Conservation (phyloP, 2,888 invertebrate species). For the Linnaemya vulpina region DNA sequence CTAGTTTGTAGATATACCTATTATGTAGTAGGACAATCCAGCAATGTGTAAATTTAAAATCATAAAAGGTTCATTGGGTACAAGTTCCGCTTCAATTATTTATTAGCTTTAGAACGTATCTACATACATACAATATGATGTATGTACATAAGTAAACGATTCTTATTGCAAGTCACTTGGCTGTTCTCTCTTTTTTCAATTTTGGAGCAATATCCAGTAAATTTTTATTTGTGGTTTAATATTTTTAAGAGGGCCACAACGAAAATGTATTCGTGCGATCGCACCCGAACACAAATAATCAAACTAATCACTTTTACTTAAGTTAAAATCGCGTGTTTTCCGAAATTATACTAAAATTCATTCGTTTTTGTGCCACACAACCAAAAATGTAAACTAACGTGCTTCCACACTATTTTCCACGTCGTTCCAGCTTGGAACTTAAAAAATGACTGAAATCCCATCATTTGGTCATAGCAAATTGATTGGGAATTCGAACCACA, state of each 20-base stretch:
- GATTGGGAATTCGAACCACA: conserved; percentile 57
- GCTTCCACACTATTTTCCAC: conserved; percentile 60
- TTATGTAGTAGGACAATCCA: conserved; percentile 14
- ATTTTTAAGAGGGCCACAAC: conserved; percentile 41
- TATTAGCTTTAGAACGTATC: not conserved
- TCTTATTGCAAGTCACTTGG: conserved; percentile 2
- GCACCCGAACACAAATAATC: conserved; percentile 46
- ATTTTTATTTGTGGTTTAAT: conserved; percentile 14
- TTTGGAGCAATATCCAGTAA: conserved; percentile 37
- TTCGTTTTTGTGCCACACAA: conserved; percentile 17
- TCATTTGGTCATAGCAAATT: conserved; percentile 31
- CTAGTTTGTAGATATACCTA: conserved; percentile 26
- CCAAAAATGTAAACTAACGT: not conserved
- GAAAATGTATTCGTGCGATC: conserved; percentile 54
- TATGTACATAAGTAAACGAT: not conserved
- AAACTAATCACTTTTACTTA: conserved; percentile 65
- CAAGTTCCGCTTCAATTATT: conserved; percentile 17
- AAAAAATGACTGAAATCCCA: conserved; percentile 75
- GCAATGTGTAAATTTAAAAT: conserved; percentile 21
- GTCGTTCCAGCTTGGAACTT: conserved; percentile 75
- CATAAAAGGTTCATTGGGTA: conserved; percentile 38
- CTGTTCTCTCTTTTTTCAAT: conserved; percentile 12
- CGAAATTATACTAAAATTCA: conserved; percentile 19
- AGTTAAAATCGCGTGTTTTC: conserved; percentile 55
- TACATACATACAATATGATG: not conserved